A percentile compares a stretch with the other conserved stretches of the same genome.
Evolutionary conservation across 1,140 invertebrate genomes (phyloP).

Genomic region (Scaptomyza hsui): DNA sequence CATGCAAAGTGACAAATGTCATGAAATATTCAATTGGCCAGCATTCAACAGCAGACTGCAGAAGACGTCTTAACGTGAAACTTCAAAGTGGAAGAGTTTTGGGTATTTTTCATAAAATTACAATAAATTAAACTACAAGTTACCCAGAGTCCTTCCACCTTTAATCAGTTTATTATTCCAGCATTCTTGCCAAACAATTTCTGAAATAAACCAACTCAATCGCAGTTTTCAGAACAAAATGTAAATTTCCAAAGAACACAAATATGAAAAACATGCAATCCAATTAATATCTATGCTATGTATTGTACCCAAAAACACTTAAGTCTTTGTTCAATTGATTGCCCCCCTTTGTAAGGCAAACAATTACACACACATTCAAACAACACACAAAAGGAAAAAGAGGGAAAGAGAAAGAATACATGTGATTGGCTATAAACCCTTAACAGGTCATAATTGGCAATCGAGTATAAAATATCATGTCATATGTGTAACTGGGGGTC

Average conservation of each 20-base stretch:
- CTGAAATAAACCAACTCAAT: too few relatives aligned
- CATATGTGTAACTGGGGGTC: conserved; percentile 45
- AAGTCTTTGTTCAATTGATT: conserved; percentile 46
- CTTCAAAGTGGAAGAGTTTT: background rate
- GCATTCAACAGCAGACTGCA: conserved; percentile 15
- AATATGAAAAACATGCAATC: conserved; percentile 23
- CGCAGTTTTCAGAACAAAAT: background rate
- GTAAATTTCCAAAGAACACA: background rate
- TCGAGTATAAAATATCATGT: conserved; percentile 73
- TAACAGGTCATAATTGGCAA: conserved; percentile 79
- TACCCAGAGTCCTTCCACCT: background rate
- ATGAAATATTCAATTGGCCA: conserved; percentile 78
- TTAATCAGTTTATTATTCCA: too few relatives aligned
- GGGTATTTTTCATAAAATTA: background rate
- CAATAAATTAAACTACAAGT: background rate
- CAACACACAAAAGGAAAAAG: background rate
- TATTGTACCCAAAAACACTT: conserved; percentile 22
- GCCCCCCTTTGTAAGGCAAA: conserved; percentile 24
- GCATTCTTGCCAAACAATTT: too few relatives aligned
- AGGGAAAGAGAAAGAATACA: background rate
- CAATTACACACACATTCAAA: conserved; percentile 25
- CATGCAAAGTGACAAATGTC: conserved; percentile 76
- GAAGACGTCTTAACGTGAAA: conserved; percentile 32
- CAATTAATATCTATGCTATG: conserved; percentile 35
- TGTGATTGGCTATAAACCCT: conserved; percentile 48